Evolutionary conservation across 1,140 invertebrate species (phyloP).

Genomic region (Bilobella aurantiaca): DNA sequence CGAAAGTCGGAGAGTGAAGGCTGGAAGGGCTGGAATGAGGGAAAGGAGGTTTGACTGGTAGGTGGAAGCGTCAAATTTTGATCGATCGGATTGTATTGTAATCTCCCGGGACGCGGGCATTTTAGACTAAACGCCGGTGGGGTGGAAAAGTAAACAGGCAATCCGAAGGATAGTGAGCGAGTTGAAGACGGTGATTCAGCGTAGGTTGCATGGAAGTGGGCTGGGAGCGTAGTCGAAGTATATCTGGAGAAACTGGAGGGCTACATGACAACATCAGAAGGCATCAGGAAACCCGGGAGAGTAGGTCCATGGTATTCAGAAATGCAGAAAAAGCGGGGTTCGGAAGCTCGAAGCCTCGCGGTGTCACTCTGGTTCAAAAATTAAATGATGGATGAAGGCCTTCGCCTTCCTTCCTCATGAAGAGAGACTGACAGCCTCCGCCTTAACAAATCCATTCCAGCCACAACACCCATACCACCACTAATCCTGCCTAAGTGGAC

Average conservation of each 20-base stretch:
- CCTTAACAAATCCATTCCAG: constrained; percentile 5
- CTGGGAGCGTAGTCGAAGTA: no score
- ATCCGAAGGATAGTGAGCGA: no score
- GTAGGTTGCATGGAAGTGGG: neutral
- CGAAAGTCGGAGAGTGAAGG: neutral
- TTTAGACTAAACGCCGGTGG: neutral
- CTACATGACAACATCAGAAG: neutral
- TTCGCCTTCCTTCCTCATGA: constrained; percentile 4
- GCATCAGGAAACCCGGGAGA: neutral
- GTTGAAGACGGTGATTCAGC: neutral
- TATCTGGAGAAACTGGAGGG: no score
- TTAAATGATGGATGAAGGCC: constrained; percentile 8
- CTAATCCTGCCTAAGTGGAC: constrained; percentile 2
- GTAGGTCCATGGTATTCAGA: neutral
- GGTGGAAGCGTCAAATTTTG: constrained; percentile 5
- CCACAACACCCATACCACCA: no score
- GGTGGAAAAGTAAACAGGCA: neutral
- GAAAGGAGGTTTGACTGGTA: neutral
- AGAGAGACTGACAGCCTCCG: constrained; percentile 1
- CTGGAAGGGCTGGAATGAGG: neutral
- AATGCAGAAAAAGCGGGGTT: neutral
- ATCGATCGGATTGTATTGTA: constrained; percentile 5
- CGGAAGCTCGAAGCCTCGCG: neutral
- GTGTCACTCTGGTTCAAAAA: constrained; percentile 4
- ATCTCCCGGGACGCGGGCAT: neutral